Conservation (phyloP, 1,140 invertebrate genomes). For the Anagrus nilaparvatae region DNA sequence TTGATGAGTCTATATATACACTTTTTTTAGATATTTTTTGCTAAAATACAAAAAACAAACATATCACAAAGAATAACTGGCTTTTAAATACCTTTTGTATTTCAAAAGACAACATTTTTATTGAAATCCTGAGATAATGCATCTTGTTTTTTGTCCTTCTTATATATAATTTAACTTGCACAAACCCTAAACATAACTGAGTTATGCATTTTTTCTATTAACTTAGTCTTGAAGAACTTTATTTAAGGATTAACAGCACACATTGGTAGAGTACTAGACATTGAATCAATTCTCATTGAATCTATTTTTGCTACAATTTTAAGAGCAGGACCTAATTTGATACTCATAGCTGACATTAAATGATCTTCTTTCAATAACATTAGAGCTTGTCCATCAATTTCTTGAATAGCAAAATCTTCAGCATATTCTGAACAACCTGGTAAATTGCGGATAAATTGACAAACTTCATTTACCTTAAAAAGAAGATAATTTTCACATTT, state of each 20-base stretch:
- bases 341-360: conserved; percentile 86
- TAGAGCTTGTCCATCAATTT: conserved; percentile 91
- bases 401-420: conserved; percentile 88
- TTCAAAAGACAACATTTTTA: no score
- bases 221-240: not conserved
- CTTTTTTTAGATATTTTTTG: no score
- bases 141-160: no score
- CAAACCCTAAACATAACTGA: conserved; percentile 26
- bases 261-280: conserved; percentile 25
- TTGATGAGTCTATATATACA: no score
- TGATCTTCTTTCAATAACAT: conserved; percentile 92
- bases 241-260: conserved; percentile 29
- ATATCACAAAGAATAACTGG: no score
- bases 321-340: conserved; percentile 88
- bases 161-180: conserved; percentile 28
- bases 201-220: conserved; percentile 10
- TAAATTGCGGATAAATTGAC: conserved; percentile 77
- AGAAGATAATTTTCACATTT: not conserved
- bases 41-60: no score
- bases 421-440: conserved; percentile 85
- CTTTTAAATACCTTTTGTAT: no score
- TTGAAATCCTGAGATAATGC: no score
- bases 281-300: conserved; percentile 54
- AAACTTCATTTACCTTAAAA: conserved; percentile 58
- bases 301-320: conserved; percentile 88